Evolutionary conservation across 2,888 invertebrate species (phyloP), one percentile per base, ranked within the genome.

Genomic region (Dolichomitus sp.): DNA sequence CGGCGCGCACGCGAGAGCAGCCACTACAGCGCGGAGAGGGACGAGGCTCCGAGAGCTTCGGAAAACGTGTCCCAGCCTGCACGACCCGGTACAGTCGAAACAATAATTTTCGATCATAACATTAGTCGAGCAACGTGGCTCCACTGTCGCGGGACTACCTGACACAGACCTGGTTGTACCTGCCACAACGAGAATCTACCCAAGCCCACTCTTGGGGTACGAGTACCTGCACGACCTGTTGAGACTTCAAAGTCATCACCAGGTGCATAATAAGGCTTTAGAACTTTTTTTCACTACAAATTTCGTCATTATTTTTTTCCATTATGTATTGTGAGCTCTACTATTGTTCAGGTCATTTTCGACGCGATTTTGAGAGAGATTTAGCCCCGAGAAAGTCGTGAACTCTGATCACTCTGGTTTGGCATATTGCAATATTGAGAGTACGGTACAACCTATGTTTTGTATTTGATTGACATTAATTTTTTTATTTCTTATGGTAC

Each of bases 11-110:
- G 78, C 42, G 69, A 69, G 57, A 66, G 54, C 17, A 33, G 52
- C 17, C 75, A 48, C 63, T 79, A 80, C 33, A 6, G 81, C 77
- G 42, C 68, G 83, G 80, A 78, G 74, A 73, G 75, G 70, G 77
- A 81, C 66, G 74, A 2, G 54, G 54, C 61, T 74, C 33, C 80
- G 63, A 81, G 86, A 80, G 86, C 88, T 88, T 89, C 89, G 91
- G 91, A 90, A 92, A 93, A 93, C 92, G 91, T 92, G 92, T 92
- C 92, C 87, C 87, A 90, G 91, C 91, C 90, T 91, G 91, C 91
- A 92, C 90, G 91, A 91, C 87, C 90, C 84, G 88, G 93, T 93
- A 93, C 93, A 93, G 88, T 91, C 92, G 7, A 65, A 75, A 78
- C 85, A 84, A 89, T 86, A 80, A 92, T 85, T 92, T 91, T 88